A percentile compares a stretch with the other conserved stretches of the same genome.
These are phyloP conservation scores for Embiotoca jacksoni DNA, from an alignment of 2,113 vertebrate genomes.

Conservation along the genomic window DNA sequence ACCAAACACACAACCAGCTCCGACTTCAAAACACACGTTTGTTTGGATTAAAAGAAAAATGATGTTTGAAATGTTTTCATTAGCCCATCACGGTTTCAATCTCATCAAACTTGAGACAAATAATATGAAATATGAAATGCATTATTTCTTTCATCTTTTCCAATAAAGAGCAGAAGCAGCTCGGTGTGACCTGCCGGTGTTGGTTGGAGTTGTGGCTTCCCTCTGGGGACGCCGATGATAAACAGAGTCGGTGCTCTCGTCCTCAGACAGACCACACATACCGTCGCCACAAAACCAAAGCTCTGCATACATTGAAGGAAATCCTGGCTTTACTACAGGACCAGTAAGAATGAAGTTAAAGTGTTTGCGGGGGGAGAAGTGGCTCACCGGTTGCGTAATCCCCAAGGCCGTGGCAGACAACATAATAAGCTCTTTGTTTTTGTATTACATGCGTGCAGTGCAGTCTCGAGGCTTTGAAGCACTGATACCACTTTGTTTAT, in stretches of 20 bases:
- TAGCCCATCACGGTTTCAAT: background rate
- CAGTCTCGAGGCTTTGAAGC: slow-evolving; percentile 5
- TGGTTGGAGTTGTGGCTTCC: background rate
- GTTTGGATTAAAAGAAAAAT: background rate
- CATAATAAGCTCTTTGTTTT: slow-evolving; percentile 15
- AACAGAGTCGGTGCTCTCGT: background rate
- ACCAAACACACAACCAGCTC: background rate
- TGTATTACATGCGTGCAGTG: slow-evolving; percentile 28
- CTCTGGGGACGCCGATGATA: slow-evolving; percentile 4
- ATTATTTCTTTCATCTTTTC: background rate
- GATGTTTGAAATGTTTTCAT: background rate
- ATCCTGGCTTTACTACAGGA: slow-evolving; percentile 6
- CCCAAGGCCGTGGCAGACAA: slow-evolving; percentile 8
- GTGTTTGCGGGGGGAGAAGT: slow-evolving; percentile 17
- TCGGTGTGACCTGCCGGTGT: background rate
- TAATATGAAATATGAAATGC: background rate
- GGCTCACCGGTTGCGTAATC: slow-evolving; percentile 22
- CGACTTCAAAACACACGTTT: background rate
- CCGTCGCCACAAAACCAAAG: background rate
- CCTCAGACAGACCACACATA: background rate
- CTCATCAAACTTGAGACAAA: background rate
- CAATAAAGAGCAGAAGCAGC: background rate
- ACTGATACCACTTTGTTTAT: slow-evolving; percentile 5
- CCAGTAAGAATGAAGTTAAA: slow-evolving; percentile 16
- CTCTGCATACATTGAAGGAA: background rate